A percentile compares a stretch with the other conserved stretches of the same genome.
These are phyloP conservation scores for Melieria picta DNA, from an alignment of 2,888 invertebrate species.

Conservation along the genomic window DNA sequence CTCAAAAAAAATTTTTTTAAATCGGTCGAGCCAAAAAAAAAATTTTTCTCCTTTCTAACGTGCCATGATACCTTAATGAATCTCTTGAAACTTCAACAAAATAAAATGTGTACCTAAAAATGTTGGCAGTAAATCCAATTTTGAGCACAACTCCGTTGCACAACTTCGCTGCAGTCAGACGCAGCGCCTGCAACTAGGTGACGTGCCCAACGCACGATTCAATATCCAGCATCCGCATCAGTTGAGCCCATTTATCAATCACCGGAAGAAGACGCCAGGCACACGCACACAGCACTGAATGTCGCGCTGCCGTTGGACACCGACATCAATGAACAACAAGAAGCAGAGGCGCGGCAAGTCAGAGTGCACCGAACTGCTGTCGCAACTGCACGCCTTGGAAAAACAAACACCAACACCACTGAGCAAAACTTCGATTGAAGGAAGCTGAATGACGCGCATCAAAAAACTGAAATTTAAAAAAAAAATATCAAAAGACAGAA, in stretches of 20 bases:
- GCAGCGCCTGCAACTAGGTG: too few species aligned
- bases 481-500: not conserved
- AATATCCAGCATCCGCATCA: slow-evolving; percentile 1
- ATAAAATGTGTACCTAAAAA: too few species aligned
- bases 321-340: not conserved
- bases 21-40: too few species aligned
- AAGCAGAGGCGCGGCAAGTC: slow-evolving; percentile 2
- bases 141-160: not conserved
- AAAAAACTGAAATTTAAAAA: too few species aligned
- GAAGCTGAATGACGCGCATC: not conserved
- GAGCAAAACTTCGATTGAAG: not conserved
- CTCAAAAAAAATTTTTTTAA: too few species aligned
- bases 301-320: not conserved
- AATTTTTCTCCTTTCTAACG: too few species aligned
- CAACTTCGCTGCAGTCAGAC: not conserved
- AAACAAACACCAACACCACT: not conserved
- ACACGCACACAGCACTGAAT: slow-evolving; percentile 1
- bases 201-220: too few species aligned
- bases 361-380: slow-evolving; percentile 25
- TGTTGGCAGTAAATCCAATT: not conserved
- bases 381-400: slow-evolving; percentile 2
- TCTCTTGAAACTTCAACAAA: too few species aligned
- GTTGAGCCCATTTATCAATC: slow-evolving; percentile 40
- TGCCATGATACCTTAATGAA: too few species aligned
- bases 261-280: slow-evolving; percentile 38